Percentiles rank a stretch among this genome's conserved stretches.
phyloP scores from a whole-genome alignment of 2,888 invertebrate species.

The Phania funesta region DNA sequence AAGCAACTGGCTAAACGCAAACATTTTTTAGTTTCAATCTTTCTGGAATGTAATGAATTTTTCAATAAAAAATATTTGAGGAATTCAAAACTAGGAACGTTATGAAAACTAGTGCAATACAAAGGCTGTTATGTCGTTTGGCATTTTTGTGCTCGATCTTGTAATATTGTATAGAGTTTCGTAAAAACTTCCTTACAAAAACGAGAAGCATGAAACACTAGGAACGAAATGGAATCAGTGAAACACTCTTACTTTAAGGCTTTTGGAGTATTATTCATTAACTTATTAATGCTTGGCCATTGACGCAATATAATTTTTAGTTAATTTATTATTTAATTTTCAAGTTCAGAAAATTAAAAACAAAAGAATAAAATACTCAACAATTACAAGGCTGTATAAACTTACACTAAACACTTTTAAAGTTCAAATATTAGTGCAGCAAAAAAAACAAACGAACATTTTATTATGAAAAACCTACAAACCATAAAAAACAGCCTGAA shows the following conservation, averaged over 20 bases:
- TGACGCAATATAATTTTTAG: neutral
- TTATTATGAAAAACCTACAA: constrained; percentile 32
- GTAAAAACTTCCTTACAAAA: neutral
- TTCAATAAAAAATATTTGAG: too few relatives aligned
- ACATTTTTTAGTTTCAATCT: too few relatives aligned
- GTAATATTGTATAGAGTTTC: too few relatives aligned
- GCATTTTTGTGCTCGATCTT: too few relatives aligned
- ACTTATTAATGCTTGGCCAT: neutral
- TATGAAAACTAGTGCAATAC: too few relatives aligned
- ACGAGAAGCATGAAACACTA: neutral
- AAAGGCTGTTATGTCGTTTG: too few relatives aligned
- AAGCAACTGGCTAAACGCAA: too few relatives aligned
- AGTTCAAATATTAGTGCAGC: neutral
- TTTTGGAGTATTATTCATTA: too few relatives aligned
- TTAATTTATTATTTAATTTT: constrained; percentile 25
- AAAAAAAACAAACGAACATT: neutral
- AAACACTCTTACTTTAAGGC: neutral
- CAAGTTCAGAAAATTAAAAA: constrained; percentile 51
- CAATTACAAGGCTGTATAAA: constrained; percentile 49
- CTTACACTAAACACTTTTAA: constrained; percentile 41
- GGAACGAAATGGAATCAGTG: neutral
- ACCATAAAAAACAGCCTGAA: constrained; percentile 42
- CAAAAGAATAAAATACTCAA: constrained; percentile 5
- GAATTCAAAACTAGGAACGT: too few relatives aligned
- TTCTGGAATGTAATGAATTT: too few relatives aligned